Conservation (phyloP, 1,140 invertebrate genomes). For the Chlorops oryzae region DNA sequence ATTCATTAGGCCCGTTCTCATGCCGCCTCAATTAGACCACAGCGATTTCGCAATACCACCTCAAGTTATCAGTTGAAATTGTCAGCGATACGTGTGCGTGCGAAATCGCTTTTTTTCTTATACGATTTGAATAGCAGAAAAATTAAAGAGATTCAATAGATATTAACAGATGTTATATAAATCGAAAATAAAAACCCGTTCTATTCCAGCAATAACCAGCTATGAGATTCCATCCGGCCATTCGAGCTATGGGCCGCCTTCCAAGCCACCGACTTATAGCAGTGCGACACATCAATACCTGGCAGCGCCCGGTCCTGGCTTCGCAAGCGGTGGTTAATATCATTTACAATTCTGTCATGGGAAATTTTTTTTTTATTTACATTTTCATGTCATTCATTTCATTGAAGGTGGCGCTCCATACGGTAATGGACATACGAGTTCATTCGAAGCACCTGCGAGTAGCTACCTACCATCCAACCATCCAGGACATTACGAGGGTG, state of each 20-base stretch:
- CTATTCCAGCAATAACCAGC: conserved; percentile 39
- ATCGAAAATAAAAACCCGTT: background rate
- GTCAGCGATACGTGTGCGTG: no score
- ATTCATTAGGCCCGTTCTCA: no score
- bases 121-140: no score
- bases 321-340: conserved; percentile 17
- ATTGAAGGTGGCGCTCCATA: conserved; percentile 35
- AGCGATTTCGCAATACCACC: no score
- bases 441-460: conserved; percentile 40
- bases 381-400: no score
- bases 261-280: conserved; percentile 40
- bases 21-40: no score
- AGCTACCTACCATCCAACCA: conserved; percentile 42
- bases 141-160: background rate
- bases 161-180: no score
- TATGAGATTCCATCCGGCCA: conserved; percentile 44
- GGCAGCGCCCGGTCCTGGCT: conserved; percentile 33
- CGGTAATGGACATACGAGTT: conserved; percentile 33
- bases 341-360: background rate
- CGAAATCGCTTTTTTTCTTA: no score
- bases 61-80: no score
- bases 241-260: conserved; percentile 40
- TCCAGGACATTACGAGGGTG: conserved; percentile 45
- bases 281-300: conserved; percentile 44
- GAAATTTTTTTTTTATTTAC: no score